A percentile compares a stretch with the other conserved stretches of the same genome.
Conservation (phyloP, 2,113 vertebrate species). For the Cebus imitator region DNA sequence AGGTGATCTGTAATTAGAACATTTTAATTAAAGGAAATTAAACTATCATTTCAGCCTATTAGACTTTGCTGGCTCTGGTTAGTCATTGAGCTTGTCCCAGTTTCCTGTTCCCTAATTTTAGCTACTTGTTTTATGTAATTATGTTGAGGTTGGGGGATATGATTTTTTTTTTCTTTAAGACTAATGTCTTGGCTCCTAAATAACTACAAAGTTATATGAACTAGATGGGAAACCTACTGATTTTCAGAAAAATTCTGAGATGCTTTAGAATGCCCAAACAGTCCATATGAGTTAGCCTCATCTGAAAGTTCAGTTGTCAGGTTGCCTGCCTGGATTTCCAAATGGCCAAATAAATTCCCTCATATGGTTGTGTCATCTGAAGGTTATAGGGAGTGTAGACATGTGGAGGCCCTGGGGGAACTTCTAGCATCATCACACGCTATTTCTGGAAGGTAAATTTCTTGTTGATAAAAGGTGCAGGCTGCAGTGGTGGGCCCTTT, state of each 20-base stretch:
- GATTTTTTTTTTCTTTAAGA: not conserved
- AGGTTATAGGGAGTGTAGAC: not conserved
- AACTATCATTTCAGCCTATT: constrained; percentile 52
- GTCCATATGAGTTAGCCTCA: not conserved
- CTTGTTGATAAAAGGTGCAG: not conserved
- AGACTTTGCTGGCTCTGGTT: constrained; percentile 35
- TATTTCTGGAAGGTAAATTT: not conserved
- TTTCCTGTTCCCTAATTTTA: constrained; percentile 64
- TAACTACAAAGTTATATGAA: constrained; percentile 9
- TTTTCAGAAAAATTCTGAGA: constrained; percentile 18
- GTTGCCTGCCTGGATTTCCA: not conserved
- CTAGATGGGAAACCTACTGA: not conserved
- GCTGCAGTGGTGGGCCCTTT: not conserved
- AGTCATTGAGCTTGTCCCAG: constrained; percentile 40
- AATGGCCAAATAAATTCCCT: not conserved
- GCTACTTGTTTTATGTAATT: constrained; percentile 57
- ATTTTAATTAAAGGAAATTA: constrained; percentile 70
- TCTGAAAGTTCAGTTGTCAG: not conserved
- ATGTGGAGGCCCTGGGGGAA: not conserved
- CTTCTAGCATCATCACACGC: not conserved
- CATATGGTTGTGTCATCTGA: not conserved
- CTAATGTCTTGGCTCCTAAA: constrained; percentile 30
- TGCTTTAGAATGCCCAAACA: not conserved
- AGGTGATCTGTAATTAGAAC: constrained; percentile 54
- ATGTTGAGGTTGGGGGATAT: not conserved